Evolutionary conservation across 35 echinoderm and acorn worm genomes (phyloP), one percentile per base, ranked within the genome.

Genomic region (Acanthaster planci): DNA sequence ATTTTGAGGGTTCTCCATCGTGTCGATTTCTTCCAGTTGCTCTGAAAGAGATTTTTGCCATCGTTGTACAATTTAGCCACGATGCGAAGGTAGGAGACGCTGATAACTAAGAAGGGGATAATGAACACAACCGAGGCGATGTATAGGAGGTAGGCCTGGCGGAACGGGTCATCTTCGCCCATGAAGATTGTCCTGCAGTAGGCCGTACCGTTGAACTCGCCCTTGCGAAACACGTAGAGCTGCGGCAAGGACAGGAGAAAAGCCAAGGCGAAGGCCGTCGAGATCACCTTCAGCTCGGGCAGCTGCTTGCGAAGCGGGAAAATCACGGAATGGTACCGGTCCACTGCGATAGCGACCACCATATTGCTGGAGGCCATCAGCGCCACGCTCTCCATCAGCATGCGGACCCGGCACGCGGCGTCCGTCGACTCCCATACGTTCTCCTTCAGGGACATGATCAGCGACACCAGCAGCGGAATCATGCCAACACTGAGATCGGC

Each of bases 1-100:
- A 97, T 97, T 44, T 93, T 92, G n/a, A 97, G 67, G 30, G 95
- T 93, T 67, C 93, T 84, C 86, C 90, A 91, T 16, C 93, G 76
- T 18, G 93, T 80, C 16, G 81, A 92, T 23, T 86, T 87, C 78
- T 97, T 86, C 86, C 90, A 97, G 42, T 86, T 89, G 18, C 88
- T 91, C 60, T 97, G 86, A 77, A 89, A 92, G 86, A 92, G 39
- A 59, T 81, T 80, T 35, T 89, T 78, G 29, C 89, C 85, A 1
- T 91, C 89, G 7, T 82, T 86, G 57, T 80, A 92, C 9, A 91
- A 67, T 39, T 88, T 85, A 81, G 88, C 81, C 35, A 92, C 72
- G 78, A 97, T 89, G 55, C 90, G 80, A 51, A 90, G 79, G 55
- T 97, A 89, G 19, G 90, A 80, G 40, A 81, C 88, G 67, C 86